Conservation (phyloP, 2,888 invertebrate species). For the Rhagophthalmus giganteus region DNA sequence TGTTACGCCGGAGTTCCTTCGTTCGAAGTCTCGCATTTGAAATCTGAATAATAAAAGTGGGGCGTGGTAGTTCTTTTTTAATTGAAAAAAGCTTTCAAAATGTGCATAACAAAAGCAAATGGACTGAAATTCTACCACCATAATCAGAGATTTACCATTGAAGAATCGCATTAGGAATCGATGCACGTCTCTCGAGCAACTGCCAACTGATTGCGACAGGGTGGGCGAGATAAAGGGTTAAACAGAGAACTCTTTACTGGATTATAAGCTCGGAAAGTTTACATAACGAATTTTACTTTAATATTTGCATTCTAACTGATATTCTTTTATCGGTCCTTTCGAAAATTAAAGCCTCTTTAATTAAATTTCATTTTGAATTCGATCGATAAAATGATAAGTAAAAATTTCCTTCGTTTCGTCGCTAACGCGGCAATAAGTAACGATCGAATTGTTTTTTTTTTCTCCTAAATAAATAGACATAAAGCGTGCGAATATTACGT, state of each 20-base stretch:
- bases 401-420: too few relatives aligned
- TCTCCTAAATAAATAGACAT: background rate
- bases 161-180: slow-evolving; percentile 29
- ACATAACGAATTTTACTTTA: slow-evolving; percentile 26
- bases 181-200: slow-evolving; percentile 25
- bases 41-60: slow-evolving; percentile 10
- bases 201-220: slow-evolving; percentile 28
- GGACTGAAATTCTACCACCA: slow-evolving; percentile 18
- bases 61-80: slow-evolving; percentile 5
- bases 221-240: slow-evolving; percentile 26
- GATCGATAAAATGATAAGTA: too few relatives aligned
- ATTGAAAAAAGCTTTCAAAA: slow-evolving; percentile 17
- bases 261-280: slow-evolving; percentile 28
- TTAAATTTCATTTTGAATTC: too few relatives aligned
- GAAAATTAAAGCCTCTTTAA: too few relatives aligned
- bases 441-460: too few relatives aligned
- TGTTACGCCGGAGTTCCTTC: slow-evolving; percentile 1
- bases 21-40: slow-evolving; percentile 5
- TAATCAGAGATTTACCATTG: slow-evolving; percentile 18
- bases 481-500: background rate
- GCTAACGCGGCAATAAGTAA: too few relatives aligned
- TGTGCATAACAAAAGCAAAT: slow-evolving; percentile 22
- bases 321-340: slow-evolving; percentile 1
- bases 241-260: slow-evolving; percentile 24
- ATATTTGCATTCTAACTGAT: slow-evolving; percentile 7